Conservation (phyloP, 2,797 vertebrate species). For the Apogon talboti region DNA sequence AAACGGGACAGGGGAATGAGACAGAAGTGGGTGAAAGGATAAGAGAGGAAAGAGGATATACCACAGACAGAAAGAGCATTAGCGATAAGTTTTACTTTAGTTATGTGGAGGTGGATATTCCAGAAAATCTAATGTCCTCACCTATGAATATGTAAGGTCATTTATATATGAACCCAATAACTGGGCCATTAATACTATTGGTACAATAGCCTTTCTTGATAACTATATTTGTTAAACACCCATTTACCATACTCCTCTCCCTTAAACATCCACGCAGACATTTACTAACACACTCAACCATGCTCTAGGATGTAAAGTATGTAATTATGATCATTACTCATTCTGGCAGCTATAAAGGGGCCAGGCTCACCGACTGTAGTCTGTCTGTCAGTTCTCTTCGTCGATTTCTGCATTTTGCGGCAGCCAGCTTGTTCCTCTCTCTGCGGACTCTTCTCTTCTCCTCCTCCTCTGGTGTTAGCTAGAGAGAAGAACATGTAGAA, state of each 20-base stretch:
- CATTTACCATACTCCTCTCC: slow-evolving; percentile 36
- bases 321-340: slow-evolving; percentile 53
- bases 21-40: slow-evolving; percentile 37
- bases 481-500: not conserved
- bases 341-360: slow-evolving; percentile 39
- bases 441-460: slow-evolving; percentile 93
- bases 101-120: slow-evolving; percentile 32
- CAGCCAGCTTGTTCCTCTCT: slow-evolving; percentile 94
- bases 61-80: slow-evolving; percentile 18
- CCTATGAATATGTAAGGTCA: slow-evolving; percentile 23
- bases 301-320: slow-evolving; percentile 28
- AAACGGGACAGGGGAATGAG: not conserved
- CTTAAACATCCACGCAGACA: slow-evolving; percentile 33
- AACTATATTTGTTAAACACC: slow-evolving; percentile 46
- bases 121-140: slow-evolving; percentile 23
- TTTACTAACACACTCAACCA: slow-evolving; percentile 40
- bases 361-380: slow-evolving; percentile 91
- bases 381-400: slow-evolving; percentile 94
- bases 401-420: slow-evolving; percentile 95
- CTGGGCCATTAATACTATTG: slow-evolving; percentile 36
- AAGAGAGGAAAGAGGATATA: slow-evolving; percentile 17
- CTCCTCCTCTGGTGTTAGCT: slow-evolving; percentile 95
- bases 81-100: slow-evolving; percentile 23
- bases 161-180: slow-evolving; percentile 45
- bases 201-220: slow-evolving; percentile 37